phyloP scores from a whole-genome alignment of 2,113 vertebrate genomes.

The Ailurus styani region DNA sequence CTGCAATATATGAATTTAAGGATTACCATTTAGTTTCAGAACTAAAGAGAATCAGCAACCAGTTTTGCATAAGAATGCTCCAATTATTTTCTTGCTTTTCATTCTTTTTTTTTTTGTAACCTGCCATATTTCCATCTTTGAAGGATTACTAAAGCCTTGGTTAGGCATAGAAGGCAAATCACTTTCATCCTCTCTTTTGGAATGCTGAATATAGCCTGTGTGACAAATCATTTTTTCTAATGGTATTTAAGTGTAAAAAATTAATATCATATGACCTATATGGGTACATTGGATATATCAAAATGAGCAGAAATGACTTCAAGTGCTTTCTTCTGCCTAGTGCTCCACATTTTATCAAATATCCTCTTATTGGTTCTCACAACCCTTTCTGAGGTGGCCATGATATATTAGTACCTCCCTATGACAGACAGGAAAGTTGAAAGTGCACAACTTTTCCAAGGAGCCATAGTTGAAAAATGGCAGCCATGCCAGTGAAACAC shows the following conservation, averaged over 20 bases:
- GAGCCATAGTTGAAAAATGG: neutral
- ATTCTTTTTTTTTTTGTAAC: neutral
- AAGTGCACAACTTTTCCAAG: neutral
- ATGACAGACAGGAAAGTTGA: neutral
- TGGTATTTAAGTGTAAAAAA: neutral
- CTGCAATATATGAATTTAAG: constrained; percentile 41
- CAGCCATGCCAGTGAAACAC: neutral
- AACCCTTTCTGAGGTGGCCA: neutral
- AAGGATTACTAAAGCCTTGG: constrained; percentile 47
- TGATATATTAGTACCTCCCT: neutral
- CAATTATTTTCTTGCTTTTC: neutral
- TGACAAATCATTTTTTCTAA: neutral
- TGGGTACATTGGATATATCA: neutral
- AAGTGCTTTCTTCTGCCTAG: neutral
- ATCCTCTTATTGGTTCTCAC: neutral
- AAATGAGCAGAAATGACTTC: neutral
- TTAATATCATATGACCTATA: neutral
- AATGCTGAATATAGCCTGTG: neutral
- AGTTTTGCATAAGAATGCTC: constrained; percentile 20
- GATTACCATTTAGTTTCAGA: neutral
- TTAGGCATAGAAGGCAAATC: constrained; percentile 53
- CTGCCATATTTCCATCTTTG: constrained; percentile 17
- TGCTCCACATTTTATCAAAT: neutral
- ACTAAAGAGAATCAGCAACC: neutral
- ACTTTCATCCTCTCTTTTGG: constrained; percentile 51